These are phyloP conservation scores for Halichoerus grypus DNA, from an alignment of 2,113 vertebrate genomes.

Conservation along the genomic window DNA sequence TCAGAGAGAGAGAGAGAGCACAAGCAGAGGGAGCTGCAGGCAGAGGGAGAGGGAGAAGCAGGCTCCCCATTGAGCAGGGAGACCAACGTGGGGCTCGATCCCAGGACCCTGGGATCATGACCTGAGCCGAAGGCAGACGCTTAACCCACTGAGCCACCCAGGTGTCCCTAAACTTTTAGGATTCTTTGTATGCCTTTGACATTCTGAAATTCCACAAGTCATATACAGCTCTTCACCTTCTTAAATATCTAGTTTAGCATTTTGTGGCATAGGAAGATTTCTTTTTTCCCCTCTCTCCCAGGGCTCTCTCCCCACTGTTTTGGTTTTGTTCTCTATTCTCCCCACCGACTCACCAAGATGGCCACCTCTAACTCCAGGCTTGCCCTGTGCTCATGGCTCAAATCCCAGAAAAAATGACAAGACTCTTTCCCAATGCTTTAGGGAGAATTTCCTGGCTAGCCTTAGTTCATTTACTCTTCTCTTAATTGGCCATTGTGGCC, in stretches of 20 bases:
- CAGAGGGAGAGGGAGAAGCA: neutral
- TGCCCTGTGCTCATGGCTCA: neutral
- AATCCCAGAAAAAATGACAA: neutral
- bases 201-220: conserved; percentile 14
- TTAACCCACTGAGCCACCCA: neutral
- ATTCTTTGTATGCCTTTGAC: neutral
- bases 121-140: neutral
- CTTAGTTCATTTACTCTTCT: neutral
- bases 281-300: accelerated
- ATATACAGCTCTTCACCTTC: neutral
- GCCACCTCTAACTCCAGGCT: neutral
- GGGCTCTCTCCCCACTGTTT: neutral
- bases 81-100: neutral
- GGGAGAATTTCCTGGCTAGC: neutral
- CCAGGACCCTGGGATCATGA: neutral
- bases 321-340: neutral
- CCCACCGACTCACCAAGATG: neutral
- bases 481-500: neutral
- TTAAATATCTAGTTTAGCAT: neutral
- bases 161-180: neutral
- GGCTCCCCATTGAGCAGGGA: neutral
- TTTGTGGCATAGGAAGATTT: neutral
- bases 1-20: neutral
- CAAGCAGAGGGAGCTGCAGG: too few relatives aligned
- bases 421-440: neutral